Evolutionary conservation across 2,888 invertebrate species (phyloP).

Genomic region (Epinotia brunnichana): DNA sequence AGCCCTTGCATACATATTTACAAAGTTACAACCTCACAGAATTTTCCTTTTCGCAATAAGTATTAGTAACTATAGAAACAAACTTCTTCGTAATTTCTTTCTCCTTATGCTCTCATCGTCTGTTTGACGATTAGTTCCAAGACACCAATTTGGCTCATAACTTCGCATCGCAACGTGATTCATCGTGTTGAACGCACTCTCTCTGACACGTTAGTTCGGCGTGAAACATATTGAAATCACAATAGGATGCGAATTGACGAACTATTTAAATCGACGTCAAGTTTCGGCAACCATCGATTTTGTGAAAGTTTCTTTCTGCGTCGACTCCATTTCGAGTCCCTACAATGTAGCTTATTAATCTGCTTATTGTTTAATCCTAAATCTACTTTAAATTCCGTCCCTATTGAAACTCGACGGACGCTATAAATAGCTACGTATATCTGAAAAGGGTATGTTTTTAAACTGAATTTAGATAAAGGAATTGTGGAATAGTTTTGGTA

Average conservation of each 20-base stretch:
- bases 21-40: too few relatives aligned
- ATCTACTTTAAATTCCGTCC: constrained; percentile 29
- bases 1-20: too few relatives aligned
- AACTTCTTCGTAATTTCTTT: too few relatives aligned
- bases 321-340: constrained; percentile 20
- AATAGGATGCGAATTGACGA: background rate
- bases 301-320: constrained; percentile 1
- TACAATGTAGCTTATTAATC: constrained; percentile 37
- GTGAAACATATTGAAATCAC: background rate
- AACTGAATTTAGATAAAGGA: constrained; percentile 2
- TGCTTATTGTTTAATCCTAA: constrained; percentile 33
- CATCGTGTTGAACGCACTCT: too few relatives aligned
- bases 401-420: constrained; percentile 24
- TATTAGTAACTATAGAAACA: too few relatives aligned
- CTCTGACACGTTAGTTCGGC: too few relatives aligned
- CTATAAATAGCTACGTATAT: constrained; percentile 7
- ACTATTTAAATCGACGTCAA: background rate
- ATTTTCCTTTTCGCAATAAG: too few relatives aligned
- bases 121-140: too few relatives aligned
- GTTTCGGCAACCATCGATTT: background rate
- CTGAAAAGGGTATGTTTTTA: background rate
- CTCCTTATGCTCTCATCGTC: too few relatives aligned
- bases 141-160: too few relatives aligned
- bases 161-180: too few relatives aligned
- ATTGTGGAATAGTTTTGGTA: background rate